Percentiles rank a stretch among this genome's conserved stretches.
These are phyloP conservation scores for Ailurus styani DNA, from an alignment of 2,113 vertebrate species.

Conservation along the genomic window DNA sequence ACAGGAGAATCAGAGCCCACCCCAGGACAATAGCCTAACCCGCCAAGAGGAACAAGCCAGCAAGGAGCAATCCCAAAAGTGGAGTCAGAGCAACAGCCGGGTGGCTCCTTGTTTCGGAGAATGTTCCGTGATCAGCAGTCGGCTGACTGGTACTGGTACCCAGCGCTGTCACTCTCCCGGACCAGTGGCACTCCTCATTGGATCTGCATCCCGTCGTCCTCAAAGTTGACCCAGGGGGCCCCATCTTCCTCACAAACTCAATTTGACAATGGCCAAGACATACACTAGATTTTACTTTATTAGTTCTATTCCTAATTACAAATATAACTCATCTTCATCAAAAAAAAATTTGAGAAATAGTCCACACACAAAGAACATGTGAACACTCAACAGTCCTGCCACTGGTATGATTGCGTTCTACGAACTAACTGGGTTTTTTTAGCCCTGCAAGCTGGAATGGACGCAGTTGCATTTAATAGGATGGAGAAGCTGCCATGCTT, in stretches of 20 bases:
- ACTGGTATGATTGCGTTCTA: neutral
- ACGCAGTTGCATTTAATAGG: neutral
- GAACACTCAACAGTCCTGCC: neutral
- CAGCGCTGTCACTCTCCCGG: neutral
- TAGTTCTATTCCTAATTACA: neutral
- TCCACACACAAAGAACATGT: neutral
- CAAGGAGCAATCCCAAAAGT: neutral
- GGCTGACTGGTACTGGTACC: rapidly evolving
- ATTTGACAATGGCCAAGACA: neutral
- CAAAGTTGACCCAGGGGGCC: neutral
- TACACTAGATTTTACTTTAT: neutral
- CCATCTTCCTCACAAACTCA: neutral
- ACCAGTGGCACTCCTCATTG: rapidly evolving
- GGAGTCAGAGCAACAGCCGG: neutral
- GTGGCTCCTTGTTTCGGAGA: neutral
- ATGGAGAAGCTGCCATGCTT: neutral
- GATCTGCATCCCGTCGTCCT: neutral
- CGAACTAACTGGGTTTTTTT: too few species aligned
- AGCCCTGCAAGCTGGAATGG: neutral
- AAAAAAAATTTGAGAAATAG: neutral
- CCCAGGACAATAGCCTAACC: neutral
- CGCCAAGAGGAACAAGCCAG: neutral
- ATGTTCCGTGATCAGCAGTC: rapidly evolving
- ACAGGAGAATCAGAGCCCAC: neutral
- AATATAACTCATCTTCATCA: neutral